Conservation (phyloP, 2,113 vertebrate genomes). For the Bubo scandiacus region DNA sequence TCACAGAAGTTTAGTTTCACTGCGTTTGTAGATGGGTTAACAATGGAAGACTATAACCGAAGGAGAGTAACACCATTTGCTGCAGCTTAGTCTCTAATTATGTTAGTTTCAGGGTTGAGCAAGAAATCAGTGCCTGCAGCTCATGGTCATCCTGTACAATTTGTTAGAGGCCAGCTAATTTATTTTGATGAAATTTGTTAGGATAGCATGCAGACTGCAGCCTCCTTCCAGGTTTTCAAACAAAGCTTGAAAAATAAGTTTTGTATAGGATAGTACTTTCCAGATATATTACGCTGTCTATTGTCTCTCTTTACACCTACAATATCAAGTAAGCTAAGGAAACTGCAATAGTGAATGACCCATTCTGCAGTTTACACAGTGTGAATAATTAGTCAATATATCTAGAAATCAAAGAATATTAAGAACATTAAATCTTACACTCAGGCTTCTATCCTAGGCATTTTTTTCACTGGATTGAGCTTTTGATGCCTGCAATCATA, state of each 20-base stretch:
- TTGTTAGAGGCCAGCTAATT: neutral
- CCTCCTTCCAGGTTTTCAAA: neutral
- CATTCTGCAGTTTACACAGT: conserved; percentile 13
- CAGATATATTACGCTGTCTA: neutral
- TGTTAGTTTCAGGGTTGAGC: neutral
- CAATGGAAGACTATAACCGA: neutral
- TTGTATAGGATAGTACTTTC: conserved; percentile 3
- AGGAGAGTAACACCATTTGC: neutral
- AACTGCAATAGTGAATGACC: conserved; percentile 23
- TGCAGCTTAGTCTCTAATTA: neutral
- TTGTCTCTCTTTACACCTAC: conserved; percentile 14
- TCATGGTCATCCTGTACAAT: neutral
- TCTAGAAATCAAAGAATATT: conserved; percentile 32
- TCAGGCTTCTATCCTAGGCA: neutral
- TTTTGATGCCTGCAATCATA: neutral
- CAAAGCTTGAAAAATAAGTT: conserved; percentile 6
- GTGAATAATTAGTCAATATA: conserved; percentile 18
- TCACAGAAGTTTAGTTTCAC: neutral
- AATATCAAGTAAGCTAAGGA: conserved; percentile 16
- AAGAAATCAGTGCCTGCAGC: neutral
- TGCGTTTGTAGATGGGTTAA: neutral
- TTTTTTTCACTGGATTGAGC: neutral
- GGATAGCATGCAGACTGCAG: neutral
- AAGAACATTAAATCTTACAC: conserved; percentile 28
- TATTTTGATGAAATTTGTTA: neutral